These are phyloP conservation scores for Drosophila tani DNA, from an alignment of 1,140 invertebrate species.

Conservation along the genomic window DNA sequence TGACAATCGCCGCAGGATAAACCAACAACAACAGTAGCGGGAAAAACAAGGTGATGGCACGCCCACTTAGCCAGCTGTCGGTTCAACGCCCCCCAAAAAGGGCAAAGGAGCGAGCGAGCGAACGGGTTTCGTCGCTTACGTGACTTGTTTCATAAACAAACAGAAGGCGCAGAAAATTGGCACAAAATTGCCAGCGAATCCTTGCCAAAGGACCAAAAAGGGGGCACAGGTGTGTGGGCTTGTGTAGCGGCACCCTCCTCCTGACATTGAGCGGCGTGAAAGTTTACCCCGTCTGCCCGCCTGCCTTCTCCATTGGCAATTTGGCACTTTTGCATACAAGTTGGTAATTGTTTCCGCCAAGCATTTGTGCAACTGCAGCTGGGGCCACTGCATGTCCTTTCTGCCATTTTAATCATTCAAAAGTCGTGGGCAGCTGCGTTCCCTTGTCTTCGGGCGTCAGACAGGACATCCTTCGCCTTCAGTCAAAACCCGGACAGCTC, in stretches of 20 bases:
- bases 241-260: conserved; percentile 1
- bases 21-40: conserved; percentile 14
- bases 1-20: conserved; percentile 63
- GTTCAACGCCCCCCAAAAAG: conserved; percentile 73
- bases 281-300: conserved; percentile 13
- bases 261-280: conserved; percentile 66
- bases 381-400: conserved; percentile 13
- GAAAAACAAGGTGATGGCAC: conserved; percentile 64
- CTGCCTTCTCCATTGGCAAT: conserved; percentile 37
- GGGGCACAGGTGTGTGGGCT: conserved; percentile 9
- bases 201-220: conserved; percentile 27
- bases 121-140: conserved; percentile 64
- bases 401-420: conserved; percentile 71
- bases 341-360: conserved; percentile 80
- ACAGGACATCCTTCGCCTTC: conserved; percentile 41
- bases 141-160: conserved; percentile 83
- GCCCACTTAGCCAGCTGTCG: conserved; percentile 66
- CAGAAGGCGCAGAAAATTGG: conserved; percentile 74
- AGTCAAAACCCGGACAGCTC: conserved; percentile 45
- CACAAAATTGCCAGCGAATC: conserved; percentile 75
- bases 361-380: conserved; percentile 56
- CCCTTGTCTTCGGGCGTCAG: conserved; percentile 15
- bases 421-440: conserved; percentile 66
- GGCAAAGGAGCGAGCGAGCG: conserved; percentile 39
- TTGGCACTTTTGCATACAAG: conserved; percentile 80